Evolutionary conservation across 2,797 vertebrate species (phyloP).

Genomic region (Triplophysa yarkandensis): DNA sequence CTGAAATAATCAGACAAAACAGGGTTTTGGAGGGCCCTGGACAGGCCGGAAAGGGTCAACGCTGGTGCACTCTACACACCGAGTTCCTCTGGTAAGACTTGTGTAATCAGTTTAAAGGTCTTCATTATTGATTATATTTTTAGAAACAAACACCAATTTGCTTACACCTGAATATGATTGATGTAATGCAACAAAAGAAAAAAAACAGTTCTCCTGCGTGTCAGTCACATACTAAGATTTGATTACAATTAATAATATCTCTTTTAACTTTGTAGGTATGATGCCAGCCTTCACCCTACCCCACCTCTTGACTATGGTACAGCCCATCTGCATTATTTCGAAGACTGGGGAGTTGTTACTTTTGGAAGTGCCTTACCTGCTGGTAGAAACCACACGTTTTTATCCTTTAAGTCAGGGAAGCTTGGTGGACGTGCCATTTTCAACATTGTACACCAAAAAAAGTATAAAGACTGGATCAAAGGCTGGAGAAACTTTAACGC

Average conservation of each 20-base stretch:
- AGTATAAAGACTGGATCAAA: constrained; percentile 94
- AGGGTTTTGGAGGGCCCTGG: constrained; percentile 89
- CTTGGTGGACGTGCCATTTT: constrained; percentile 96
- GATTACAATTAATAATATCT: too few species aligned
- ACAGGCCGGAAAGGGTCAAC: constrained; percentile 91
- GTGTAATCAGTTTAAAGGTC: not conserved
- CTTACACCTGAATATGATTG: too few species aligned
- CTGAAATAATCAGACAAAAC: constrained; percentile 87
- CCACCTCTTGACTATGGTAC: constrained; percentile 88
- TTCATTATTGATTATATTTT: too few species aligned
- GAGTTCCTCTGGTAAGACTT: constrained; percentile 94
- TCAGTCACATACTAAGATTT: too few species aligned
- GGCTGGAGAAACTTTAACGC: constrained; percentile 98
- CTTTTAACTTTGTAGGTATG: constrained; percentile 80
- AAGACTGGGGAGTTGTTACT: constrained; percentile 98
- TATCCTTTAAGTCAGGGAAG: constrained; percentile 98
- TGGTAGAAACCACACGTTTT: constrained; percentile 85
- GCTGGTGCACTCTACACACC: constrained; percentile 97
- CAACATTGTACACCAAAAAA: constrained; percentile 92
- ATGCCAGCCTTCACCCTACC: constrained; percentile 80
- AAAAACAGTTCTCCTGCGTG: too few species aligned
- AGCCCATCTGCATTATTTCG: constrained; percentile 88
- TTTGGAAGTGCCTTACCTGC: constrained; percentile 88
- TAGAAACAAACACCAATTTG: too few species aligned
- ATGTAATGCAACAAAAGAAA: too few species aligned